A percentile compares a stretch with the other conserved stretches of the same genome.
Evolutionary conservation across 2,113 vertebrate genomes (phyloP).

Genomic region (Hypomesus transpacificus): DNA sequence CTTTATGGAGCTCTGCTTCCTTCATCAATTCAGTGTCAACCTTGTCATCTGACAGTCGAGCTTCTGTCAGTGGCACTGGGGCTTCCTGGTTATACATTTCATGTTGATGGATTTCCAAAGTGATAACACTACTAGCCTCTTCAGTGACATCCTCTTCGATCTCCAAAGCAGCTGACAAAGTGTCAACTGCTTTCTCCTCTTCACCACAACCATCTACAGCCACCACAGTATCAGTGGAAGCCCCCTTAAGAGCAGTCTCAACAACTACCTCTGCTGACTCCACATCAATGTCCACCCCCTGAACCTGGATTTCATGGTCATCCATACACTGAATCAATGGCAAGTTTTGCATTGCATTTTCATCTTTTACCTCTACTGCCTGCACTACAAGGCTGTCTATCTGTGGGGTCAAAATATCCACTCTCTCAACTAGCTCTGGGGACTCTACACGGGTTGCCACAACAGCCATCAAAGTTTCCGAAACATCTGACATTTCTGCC

Average conservation of each 20-base stretch:
- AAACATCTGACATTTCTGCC: constrained; percentile 17
- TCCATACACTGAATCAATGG: constrained; percentile 27
- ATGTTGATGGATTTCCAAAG: constrained; percentile 70
- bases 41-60: constrained; percentile 8
- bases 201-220: constrained; percentile 38
- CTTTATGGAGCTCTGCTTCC: constrained; percentile 21
- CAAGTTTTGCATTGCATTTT: constrained; percentile 14
- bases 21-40: constrained; percentile 17
- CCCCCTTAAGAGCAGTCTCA: not conserved
- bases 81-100: constrained; percentile 50
- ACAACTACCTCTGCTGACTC: constrained; percentile 24
- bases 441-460: constrained; percentile 47
- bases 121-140: constrained; percentile 59
- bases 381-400: constrained; percentile 25
- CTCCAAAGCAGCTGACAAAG: constrained; percentile 12
- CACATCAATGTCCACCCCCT: constrained; percentile 32
- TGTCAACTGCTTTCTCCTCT: constrained; percentile 5
- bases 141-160: constrained; percentile 45
- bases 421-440: constrained; percentile 35
- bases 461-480: constrained; percentile 36
- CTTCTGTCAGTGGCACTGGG: constrained; percentile 5
- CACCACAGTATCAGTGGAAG: not conserved
- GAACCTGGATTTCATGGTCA: constrained; percentile 38
- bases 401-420: constrained; percentile 9
- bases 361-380: constrained; percentile 32